A percentile compares a stretch with the other conserved stretches of the same genome.
These are phyloP conservation scores for Nemurella pictetii DNA, from an alignment of 2,888 invertebrate species.

Conservation along the genomic window DNA sequence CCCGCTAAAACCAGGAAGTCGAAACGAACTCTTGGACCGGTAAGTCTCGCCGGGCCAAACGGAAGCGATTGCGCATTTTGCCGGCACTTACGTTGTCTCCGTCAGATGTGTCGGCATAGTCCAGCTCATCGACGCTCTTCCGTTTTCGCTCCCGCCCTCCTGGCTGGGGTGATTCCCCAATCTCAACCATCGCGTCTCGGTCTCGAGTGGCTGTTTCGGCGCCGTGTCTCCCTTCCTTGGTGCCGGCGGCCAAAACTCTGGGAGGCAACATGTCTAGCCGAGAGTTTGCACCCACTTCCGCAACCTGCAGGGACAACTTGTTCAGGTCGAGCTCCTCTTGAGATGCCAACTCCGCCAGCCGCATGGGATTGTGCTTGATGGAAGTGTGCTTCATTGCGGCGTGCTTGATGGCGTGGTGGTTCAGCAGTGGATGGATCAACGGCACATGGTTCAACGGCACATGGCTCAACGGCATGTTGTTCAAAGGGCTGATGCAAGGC, in stretches of 20 bases:
- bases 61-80: not conserved
- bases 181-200: not conserved
- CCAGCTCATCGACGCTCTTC: conserved; percentile 31
- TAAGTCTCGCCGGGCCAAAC: too few species aligned
- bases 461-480: conserved; percentile 5
- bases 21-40: too few species aligned
- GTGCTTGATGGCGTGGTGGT: not conserved
- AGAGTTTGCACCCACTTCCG: not conserved
- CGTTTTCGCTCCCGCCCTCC: not conserved
- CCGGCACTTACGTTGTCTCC: conserved; percentile 41
- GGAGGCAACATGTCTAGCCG: not conserved
- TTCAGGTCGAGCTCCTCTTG: conserved; percentile 26
- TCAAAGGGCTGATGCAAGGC: conserved; percentile 33
- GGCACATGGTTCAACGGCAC: not conserved
- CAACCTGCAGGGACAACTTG: conserved; percentile 15
- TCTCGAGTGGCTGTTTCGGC: not conserved
- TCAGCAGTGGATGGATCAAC: not conserved
- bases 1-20: too few species aligned
- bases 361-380: too few species aligned
- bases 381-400: not conserved
- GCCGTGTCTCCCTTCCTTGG: not conserved
- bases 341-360: not conserved
- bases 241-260: not conserved
- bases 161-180: too few species aligned
- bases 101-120: conserved; percentile 41